phyloP scores from a whole-genome alignment of 2,888 invertebrate species.

The Sericinus montela region DNA sequence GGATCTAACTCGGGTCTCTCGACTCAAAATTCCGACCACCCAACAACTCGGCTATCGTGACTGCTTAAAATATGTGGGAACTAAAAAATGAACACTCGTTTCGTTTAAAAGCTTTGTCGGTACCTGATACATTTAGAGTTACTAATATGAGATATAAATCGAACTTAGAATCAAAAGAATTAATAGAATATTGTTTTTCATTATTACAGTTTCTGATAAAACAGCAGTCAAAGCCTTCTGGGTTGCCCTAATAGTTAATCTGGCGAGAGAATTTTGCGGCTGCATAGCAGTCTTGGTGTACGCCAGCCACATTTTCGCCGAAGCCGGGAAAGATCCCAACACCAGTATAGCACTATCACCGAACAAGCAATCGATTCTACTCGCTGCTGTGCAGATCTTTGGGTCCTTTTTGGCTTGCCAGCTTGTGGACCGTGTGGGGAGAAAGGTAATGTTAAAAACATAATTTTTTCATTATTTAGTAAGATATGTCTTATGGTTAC shows the following conservation, averaged over 20 bases:
- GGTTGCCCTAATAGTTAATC: constrained; percentile 66
- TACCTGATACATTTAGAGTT: no score
- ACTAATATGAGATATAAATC: no score
- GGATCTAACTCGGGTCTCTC: no score
- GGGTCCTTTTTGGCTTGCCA: constrained; percentile 70
- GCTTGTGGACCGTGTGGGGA: constrained; percentile 59
- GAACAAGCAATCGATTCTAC: constrained; percentile 65
- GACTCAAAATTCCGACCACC: no score
- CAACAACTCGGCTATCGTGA: no score
- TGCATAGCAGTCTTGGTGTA: constrained; percentile 69
- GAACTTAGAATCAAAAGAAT: no score
- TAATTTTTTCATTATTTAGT: no score
- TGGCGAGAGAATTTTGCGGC: constrained; percentile 67
- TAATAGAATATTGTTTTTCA: neutral
- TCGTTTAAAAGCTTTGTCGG: no score
- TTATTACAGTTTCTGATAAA: constrained; percentile 52
- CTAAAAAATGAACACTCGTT: no score
- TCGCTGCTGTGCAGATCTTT: constrained; percentile 63
- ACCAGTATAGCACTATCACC: constrained; percentile 55
- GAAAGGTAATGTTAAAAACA: constrained; percentile 50
- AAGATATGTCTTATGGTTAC: no score
- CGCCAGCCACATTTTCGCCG: constrained; percentile 67
- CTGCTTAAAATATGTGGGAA: no score
- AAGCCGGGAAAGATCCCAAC: constrained; percentile 46
- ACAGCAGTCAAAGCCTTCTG: constrained; percentile 66